These are phyloP conservation scores for Drosophila jambulina DNA, from an alignment of 1,140 invertebrate species.

Conservation along the genomic window DNA sequence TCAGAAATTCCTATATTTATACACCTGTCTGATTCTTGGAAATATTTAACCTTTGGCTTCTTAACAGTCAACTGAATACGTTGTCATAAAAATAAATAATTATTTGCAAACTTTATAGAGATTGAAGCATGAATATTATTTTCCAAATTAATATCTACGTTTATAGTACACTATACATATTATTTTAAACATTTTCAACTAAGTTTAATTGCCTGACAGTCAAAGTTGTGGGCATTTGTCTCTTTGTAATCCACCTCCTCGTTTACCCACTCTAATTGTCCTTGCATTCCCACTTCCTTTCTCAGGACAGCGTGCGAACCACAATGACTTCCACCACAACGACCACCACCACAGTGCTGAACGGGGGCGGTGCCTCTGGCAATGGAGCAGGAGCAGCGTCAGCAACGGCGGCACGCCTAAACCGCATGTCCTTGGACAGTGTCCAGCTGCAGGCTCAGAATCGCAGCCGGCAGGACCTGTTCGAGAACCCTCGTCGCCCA, in stretches of 20 bases:
- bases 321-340: constrained; percentile 76
- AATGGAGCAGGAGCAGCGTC: constrained; percentile 26
- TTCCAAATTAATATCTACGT: neutral
- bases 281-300: constrained; percentile 12
- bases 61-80: neutral
- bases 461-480: constrained; percentile 76
- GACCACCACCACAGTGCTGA: constrained; percentile 58
- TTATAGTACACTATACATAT: neutral
- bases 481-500: constrained; percentile 56
- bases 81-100: neutral
- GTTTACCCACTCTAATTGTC: constrained; percentile 25
- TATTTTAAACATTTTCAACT: neutral
- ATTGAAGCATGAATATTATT: neutral
- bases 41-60: neutral
- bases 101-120: neutral
- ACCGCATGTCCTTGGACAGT: constrained; percentile 68
- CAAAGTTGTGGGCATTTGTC: neutral
- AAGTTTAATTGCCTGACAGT: neutral
- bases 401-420: constrained; percentile 40
- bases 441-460: constrained; percentile 84
- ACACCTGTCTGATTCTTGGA: neutral
- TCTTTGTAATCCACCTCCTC: neutral
- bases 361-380: constrained; percentile 40
- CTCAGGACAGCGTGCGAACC: constrained; percentile 80
- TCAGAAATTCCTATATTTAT: neutral